Evolutionary conservation across 2,113 vertebrate species (phyloP).

Genomic region (Lophius piscatorius): DNA sequence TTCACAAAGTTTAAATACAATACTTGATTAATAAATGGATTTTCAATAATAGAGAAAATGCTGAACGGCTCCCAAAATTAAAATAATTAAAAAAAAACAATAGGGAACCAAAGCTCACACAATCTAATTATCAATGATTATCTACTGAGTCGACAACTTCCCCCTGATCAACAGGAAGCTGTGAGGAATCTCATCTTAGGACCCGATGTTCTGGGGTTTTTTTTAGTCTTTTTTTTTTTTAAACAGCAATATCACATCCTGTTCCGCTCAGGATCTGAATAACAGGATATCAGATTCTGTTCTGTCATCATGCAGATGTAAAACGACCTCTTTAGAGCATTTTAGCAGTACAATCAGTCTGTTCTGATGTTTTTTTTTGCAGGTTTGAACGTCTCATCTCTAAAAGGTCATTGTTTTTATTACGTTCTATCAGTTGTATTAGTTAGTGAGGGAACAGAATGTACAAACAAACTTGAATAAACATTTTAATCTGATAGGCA

Average conservation of each 20-base stretch:
- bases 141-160: not conserved
- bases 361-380: not conserved
- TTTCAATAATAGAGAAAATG: not conserved
- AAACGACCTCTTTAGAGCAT: conserved; percentile 38
- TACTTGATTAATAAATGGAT: no score
- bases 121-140: not conserved
- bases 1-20: no score
- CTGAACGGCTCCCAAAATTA: no score
- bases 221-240: conserved; percentile 6
- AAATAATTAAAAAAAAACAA: not conserved
- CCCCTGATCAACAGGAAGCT: not conserved
- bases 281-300: conserved; percentile 63
- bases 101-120: not conserved
- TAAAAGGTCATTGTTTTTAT: not conserved
- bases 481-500: no score
- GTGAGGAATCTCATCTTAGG: no score
- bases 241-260: conserved; percentile 37
- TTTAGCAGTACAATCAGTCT: conserved; percentile 11
- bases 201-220: conserved; percentile 11
- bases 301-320: conserved; percentile 42
- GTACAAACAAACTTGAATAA: no score
- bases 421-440: conserved; percentile 2
- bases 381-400: not conserved
- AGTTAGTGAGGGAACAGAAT: not conserved
- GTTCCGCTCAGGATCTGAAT: conserved; percentile 15